Evolutionary conservation across 2,888 invertebrate genomes (phyloP), one percentile per base, ranked within the genome.

Genomic region (Dicycla oo): DNA sequence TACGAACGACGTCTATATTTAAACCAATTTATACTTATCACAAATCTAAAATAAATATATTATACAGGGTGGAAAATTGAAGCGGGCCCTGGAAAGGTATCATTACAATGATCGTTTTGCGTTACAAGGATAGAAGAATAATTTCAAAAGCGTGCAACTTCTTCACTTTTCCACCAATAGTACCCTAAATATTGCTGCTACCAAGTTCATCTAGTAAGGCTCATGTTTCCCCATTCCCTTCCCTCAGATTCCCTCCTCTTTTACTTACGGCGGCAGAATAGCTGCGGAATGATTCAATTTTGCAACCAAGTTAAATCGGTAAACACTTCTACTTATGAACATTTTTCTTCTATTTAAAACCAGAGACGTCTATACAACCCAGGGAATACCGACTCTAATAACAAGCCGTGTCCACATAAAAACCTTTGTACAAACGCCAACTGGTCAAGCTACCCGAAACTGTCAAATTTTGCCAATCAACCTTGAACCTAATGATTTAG

Each of bases 1-100:
- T 65, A 75, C 10, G 20, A 67, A 10, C 67, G 72, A 69, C 56
- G n/a, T 34, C 34, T 38, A 66, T 51, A 43, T 69, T 51, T 10
- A 61, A 61, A 65, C 47, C 67, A 81, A 60, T 67, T 49, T 47
- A 74, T 62, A 72, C 63, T 49, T 71, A 74, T 69, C 51, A 61
- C 56, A 64, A 60, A 64, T 56, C 47, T 57, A 65, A 80, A 38
- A 75, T 61, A 71, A 54, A 56, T 56, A 69, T 30, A 53, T 40
- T 34, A 40, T 30, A 30, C n/a, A 5, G 26, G 26, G 26, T 18
- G 18, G 13, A 26, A 61, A 61, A 7, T 43, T 26, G 4, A 20
- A 26, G 13, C 4, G 13, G 43, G 18, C 18, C 11, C 40, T 26
- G 7, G 11, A 53, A 45, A 45, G 18, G 45, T 18, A 43, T 43